Conservation (phyloP, 2,797 vertebrate species). For the Apodemus agrarius region DNA sequence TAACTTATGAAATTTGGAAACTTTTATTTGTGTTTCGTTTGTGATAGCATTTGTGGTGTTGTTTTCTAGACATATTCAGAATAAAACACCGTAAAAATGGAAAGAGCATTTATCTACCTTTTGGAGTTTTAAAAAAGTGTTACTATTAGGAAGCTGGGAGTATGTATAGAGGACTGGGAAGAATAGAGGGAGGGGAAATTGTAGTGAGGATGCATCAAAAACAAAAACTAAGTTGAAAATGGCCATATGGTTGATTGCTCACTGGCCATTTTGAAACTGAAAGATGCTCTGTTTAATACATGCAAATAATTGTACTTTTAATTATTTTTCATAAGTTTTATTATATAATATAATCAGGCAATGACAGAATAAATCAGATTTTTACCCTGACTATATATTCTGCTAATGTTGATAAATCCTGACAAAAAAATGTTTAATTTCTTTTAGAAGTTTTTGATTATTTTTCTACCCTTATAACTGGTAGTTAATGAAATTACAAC, state of each 20-base stretch:
- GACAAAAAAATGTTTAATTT: not conserved
- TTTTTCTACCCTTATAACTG: not conserved
- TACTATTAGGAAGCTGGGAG: not conserved
- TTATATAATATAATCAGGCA: not conserved
- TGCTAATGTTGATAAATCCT: not conserved
- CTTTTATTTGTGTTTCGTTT: slow-evolving; percentile 49
- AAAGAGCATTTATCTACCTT: not conserved
- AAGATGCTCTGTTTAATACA: slow-evolving; percentile 28
- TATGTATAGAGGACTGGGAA: not conserved
- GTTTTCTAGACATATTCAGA: not conserved
- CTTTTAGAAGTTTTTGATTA: not conserved
- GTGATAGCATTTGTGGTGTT: not conserved
- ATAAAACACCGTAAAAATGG: slow-evolving; percentile 18
- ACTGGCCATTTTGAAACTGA: not conserved
- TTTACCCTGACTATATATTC: not conserved
- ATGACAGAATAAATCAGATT: not conserved
- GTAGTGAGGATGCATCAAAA: not conserved
- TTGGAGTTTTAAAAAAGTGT: slow-evolving; percentile 33
- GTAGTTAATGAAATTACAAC: not conserved
- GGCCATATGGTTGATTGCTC: not conserved
- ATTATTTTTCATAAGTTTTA: not conserved
- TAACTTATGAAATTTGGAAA: not conserved
- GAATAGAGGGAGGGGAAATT: not conserved
- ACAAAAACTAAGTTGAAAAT: not conserved
- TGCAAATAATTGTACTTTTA: not conserved